Evolutionary conservation across 2,888 invertebrate species (phyloP).

Genomic region (Plebejus anna): DNA sequence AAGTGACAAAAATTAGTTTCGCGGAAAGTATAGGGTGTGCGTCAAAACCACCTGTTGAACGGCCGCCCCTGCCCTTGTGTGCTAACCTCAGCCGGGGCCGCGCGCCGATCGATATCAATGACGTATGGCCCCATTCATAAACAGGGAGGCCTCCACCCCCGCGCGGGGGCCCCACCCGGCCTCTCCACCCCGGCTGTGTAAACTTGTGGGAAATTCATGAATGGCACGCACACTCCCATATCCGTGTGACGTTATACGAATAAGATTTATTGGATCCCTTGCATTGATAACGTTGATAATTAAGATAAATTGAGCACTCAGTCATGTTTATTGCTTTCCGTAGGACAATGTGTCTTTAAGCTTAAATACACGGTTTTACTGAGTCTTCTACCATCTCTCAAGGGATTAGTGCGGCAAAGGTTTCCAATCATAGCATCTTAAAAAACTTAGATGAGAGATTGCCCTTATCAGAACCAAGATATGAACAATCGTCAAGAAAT

Average conservation of each 20-base stretch:
- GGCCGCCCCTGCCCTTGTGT: conserved; percentile 62
- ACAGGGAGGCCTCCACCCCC: conserved; percentile 55
- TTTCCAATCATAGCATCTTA: background rate
- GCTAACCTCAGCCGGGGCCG: conserved; percentile 57
- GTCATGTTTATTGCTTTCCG: conserved; percentile 6
- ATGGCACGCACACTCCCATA: conserved; percentile 57
- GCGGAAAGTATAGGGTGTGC: conserved; percentile 52
- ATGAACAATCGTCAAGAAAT: background rate
- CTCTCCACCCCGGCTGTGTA: conserved; percentile 45
- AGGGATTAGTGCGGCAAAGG: conserved; percentile 5
- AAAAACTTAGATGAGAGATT: conserved; percentile 13
- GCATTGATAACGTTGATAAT: conserved; percentile 22
- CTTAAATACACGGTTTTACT: background rate
- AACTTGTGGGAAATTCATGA: conserved; percentile 60
- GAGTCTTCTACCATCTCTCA: conserved; percentile 2
- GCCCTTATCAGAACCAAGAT: background rate
- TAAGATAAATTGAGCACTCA: conserved; percentile 25
- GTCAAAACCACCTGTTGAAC: conserved; percentile 72
- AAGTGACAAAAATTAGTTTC: conserved; percentile 54
- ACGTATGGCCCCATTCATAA: conserved; percentile 78
- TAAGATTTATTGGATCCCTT: conserved; percentile 30
- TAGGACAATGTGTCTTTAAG: conserved; percentile 18
- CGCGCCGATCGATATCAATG: conserved; percentile 66
- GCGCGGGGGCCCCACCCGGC: conserved; percentile 38
- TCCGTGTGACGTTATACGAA: conserved; percentile 32